Percentiles rank a stretch among this genome's conserved stretches.
phyloP scores from a whole-genome alignment of 2,113 vertebrate species.

The Stigmatopora argus region DNA sequence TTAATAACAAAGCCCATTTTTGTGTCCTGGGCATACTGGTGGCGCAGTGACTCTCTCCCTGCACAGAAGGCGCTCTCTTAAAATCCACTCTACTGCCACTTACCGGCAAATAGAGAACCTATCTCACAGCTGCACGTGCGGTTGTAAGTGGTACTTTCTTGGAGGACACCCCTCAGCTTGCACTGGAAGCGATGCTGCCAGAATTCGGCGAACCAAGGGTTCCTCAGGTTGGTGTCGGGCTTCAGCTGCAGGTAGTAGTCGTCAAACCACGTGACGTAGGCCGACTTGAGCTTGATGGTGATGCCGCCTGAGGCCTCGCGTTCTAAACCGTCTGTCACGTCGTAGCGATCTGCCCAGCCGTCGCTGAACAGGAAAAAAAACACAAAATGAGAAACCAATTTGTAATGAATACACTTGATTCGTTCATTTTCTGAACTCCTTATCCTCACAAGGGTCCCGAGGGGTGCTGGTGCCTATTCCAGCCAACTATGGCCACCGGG shows the following conservation, averaged over 20 bases:
- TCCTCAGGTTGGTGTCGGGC: slow-evolving; percentile 85
- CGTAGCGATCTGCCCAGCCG: slow-evolving; percentile 96
- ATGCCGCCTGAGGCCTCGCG: slow-evolving; percentile 91
- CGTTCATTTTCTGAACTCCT: too few relatives aligned
- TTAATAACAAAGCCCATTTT: slow-evolving; percentile 99
- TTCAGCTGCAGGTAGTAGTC: slow-evolving; percentile 93
- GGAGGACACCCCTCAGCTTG: slow-evolving; percentile 80
- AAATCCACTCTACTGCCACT: neutral
- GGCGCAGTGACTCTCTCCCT: slow-evolving; percentile 86
- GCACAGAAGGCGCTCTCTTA: slow-evolving; percentile 2
- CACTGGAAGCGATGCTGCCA: slow-evolving; percentile 97
- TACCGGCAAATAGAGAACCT: neutral
- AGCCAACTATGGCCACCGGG: too few relatives aligned
- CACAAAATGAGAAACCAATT: neutral
- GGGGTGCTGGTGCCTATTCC: too few relatives aligned
- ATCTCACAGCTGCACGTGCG: slow-evolving; percentile 90
- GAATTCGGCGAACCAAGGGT: slow-evolving; percentile 98
- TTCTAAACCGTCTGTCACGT: slow-evolving; percentile 92
- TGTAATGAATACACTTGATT: too few relatives aligned
- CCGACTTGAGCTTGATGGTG: slow-evolving; percentile 96
- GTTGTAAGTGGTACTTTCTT: slow-evolving; percentile 85
- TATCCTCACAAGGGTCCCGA: too few relatives aligned
- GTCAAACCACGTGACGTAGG: slow-evolving; percentile 96
- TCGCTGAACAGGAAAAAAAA: slow-evolving; percentile 70
- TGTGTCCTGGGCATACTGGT: slow-evolving; percentile 92